Base-by-base conservation (phyloP, 92 coral and sea anemone species). In the Hydrozoanthus gracilis region DNA sequence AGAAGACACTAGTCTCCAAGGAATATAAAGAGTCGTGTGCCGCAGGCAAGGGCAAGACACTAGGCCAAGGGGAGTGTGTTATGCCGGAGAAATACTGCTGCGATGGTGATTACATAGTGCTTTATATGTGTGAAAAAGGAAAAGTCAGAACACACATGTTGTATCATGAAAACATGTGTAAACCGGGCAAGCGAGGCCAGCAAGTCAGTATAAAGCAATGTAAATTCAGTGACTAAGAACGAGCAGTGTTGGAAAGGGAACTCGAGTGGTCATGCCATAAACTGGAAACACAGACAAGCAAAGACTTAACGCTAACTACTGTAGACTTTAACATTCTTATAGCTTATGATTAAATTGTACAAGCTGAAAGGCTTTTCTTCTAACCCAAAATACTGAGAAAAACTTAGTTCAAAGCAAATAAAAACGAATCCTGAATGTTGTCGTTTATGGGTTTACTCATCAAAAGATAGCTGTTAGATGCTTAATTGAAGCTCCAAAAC, bases 11-110 rank as follows among this genome's bases (percentile, higher is more conserved):
- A 54, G 49, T 54, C 44, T 52, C 82, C 48, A 76, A 52, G 82
- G 82, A 51, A 46, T 76, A 76, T 15, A 76, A 54, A 4, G 82
- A 76, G 13, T 76, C 82, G 82, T 76, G 82, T 27, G 51, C 68
- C 17, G 18, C 15, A 2, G 68, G 35, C 15, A 68, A 2, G 13
- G 73, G 62, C 20, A 76, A 76, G 1, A 6, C 47, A 3, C 1
- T 1, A 3, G 11, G 65, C 17, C 3, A 27, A 17, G 82, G 62
- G 14, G 44, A 35, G 17, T 76, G 82, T 52, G 82, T 76, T 11
- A 76, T 76, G 66, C 82, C 82, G 3, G 82, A 76, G 66, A 54
- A 20, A 47, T 54, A 58, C 44, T 76, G 82, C 20, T 76, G 82
- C 35, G 62, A 14, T 35, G 35, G 6, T 2, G 82, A 76, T 3